Evolutionary conservation across 2,113 vertebrate species (phyloP).

Genomic region (Gulo gulo): DNA sequence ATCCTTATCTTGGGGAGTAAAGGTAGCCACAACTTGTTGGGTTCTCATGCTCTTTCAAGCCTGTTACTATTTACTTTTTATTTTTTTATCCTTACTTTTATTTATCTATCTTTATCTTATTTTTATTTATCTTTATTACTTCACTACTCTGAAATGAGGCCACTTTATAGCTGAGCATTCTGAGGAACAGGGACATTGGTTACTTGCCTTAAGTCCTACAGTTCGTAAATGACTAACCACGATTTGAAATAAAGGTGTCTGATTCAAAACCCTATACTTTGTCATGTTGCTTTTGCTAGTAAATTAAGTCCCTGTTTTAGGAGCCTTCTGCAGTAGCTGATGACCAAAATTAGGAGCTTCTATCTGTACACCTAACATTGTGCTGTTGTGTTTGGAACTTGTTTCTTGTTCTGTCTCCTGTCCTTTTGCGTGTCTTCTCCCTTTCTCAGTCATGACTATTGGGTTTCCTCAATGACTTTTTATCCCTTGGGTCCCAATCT

Average conservation of each 20-base stretch:
- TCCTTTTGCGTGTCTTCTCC: background rate
- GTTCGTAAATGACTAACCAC: background rate
- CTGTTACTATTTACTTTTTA: background rate
- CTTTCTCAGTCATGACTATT: background rate
- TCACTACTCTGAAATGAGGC: background rate
- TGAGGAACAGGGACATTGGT: background rate
- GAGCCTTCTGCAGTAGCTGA: background rate
- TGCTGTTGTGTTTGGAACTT: background rate
- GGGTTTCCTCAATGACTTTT: background rate
- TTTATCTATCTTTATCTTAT: background rate
- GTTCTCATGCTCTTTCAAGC: background rate
- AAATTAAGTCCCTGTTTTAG: background rate
- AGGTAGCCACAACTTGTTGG: background rate
- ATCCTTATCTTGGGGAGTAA: background rate
- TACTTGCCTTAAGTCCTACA: background rate
- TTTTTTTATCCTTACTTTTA: background rate
- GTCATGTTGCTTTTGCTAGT: background rate
- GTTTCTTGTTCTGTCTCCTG: background rate
- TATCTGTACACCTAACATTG: accelerated
- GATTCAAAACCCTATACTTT: background rate
- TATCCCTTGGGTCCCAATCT: background rate
- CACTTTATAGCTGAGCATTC: background rate
- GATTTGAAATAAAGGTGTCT: background rate
- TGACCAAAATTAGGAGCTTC: background rate
- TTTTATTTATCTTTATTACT: background rate